Base-by-base conservation (phyloP, 1,140 invertebrate species). In the Drosophila burlai region DNA sequence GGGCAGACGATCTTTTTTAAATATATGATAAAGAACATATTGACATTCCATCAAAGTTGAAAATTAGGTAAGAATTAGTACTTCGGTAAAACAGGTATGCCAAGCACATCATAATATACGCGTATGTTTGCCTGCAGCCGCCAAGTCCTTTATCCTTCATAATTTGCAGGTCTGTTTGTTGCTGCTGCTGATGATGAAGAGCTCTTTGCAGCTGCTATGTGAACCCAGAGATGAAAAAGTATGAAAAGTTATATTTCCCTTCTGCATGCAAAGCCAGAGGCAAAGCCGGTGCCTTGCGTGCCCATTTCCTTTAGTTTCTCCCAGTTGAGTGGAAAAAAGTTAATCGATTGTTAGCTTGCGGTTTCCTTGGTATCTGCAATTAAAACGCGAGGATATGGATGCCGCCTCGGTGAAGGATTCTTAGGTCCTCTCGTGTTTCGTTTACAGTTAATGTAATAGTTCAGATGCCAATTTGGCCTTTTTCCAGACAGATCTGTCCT, bases 311-410 rank as follows among this genome's bases (percentile, higher is more conserved):
- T 63, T 76, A 80, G 81, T 80, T 89, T 80, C 68, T 73, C 59
- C 65, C 75, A 76, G 84, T 79, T 68, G 74, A 83, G 81, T 85
- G 85, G 85, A 79, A 89, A 89, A 89, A 89, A 89, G 81, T 90
- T 90, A 89, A 89, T 90, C 85, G 85, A 89, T 89, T 90, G 85
- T 90, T 80, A 89, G 87, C 85, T 90, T 82, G 85, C 57, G 85
- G 85, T 82, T 89, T 81, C 75, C 85, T 79, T 80, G 79, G 64
- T 72, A 76, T 69, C 68, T 84, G 78, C 84, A 89, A 89, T 89
- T 89, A 89, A 83, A 83, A 67, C 46, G 74, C 74, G 64, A 49
- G 54, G 43, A 72, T 60, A 64, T 64, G 47, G 52, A 45, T 40
- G 38, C 26, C 36, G 74, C 50, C 42, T 66, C 64, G 45, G 10